A percentile compares a stretch with the other conserved stretches of the same genome.
Evolutionary conservation across 92 coral and sea anemone species (phyloP).

Genomic region (Pocillopora meandrina): DNA sequence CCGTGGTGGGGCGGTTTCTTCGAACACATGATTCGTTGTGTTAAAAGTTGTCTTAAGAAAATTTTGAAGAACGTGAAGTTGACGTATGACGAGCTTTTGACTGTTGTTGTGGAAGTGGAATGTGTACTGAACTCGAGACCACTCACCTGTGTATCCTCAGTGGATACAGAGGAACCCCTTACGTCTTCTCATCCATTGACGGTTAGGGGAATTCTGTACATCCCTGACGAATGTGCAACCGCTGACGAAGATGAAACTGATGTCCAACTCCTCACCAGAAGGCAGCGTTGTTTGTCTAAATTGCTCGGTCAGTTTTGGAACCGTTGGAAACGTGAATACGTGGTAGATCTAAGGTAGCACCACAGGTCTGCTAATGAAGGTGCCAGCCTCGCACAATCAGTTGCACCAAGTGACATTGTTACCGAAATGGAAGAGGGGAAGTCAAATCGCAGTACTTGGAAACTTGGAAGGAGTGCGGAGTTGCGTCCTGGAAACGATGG

Average conservation of each 20-base stretch:
- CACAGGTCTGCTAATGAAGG: background rate
- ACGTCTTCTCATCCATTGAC: slow-evolving; percentile 4
- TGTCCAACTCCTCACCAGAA: background rate
- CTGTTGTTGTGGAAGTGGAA: background rate
- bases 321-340: too few relatives aligned
- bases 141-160: background rate
- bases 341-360: too few relatives aligned
- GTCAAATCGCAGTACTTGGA: too few relatives aligned
- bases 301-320: too few relatives aligned
- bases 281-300: too few relatives aligned
- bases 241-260: background rate
- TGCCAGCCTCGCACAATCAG: background rate
- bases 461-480: too few relatives aligned
- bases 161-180: background rate
- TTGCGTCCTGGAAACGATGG: too few relatives aligned
- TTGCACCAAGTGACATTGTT: slow-evolving; percentile 20
- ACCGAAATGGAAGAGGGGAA: background rate
- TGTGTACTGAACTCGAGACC: background rate
- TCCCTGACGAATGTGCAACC: background rate
- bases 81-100: slow-evolving; percentile 9
- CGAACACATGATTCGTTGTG: too few relatives aligned
- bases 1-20: slow-evolving; percentile 28
- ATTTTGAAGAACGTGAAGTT: background rate
- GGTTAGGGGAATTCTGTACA: background rate
- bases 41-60: too few relatives aligned